Evolutionary conservation across 2,888 invertebrate genomes (phyloP).

Genomic region (Zhengitettix transpicula): DNA sequence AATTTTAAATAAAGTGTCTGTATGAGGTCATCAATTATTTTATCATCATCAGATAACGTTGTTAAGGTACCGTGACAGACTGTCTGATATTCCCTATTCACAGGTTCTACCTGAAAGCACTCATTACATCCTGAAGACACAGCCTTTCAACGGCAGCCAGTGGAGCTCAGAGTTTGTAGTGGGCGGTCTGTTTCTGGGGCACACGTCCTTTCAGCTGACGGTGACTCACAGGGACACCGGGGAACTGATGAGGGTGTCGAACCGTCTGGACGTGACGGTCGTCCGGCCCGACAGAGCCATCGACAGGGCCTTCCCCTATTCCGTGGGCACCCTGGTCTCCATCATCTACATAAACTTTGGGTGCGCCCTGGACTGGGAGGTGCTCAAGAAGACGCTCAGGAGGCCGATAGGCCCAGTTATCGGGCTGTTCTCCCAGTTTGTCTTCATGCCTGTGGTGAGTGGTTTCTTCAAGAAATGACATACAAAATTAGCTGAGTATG

Average conservation of each 20-base stretch:
- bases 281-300: constrained; percentile 43
- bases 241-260: constrained; percentile 17
- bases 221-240: neutral
- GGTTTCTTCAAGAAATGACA: no score
- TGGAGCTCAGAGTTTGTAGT: constrained; percentile 26
- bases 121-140: constrained; percentile 1
- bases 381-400: constrained; percentile 44
- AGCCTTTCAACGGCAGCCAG: constrained; percentile 15
- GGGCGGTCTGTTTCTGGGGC: constrained; percentile 21
- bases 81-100: no score
- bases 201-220: constrained; percentile 2
- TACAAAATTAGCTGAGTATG: no score
- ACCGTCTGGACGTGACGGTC: constrained; percentile 34
- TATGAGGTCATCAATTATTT: no score
- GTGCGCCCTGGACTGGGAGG: constrained; percentile 64
- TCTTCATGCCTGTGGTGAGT: constrained; percentile 73
- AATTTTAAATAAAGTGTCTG: no score
- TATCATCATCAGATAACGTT: no score
- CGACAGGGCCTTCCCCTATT: constrained; percentile 55
- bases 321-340: constrained; percentile 58
- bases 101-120: neutral
- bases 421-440: constrained; percentile 61
- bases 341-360: constrained; percentile 83
- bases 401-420: constrained; percentile 63
- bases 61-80: no score